These are phyloP conservation scores for Manis pentadactyla DNA, from an alignment of 2,797 vertebrate genomes.

Conservation along the genomic window DNA sequence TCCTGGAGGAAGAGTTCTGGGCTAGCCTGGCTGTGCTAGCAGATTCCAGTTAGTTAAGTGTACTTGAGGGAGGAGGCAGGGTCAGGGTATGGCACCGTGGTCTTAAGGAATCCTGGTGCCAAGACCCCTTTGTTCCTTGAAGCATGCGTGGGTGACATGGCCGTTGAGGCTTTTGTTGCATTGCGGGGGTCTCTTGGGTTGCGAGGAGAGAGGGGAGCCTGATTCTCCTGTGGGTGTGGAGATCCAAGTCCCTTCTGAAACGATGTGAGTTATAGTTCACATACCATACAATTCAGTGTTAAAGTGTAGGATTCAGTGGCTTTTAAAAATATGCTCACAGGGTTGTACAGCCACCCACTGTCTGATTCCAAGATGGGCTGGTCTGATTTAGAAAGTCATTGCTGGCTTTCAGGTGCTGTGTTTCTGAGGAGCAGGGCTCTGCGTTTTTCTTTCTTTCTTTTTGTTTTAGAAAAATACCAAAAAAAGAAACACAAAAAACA, in stretches of 20 bases:
- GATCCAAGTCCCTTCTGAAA: background rate
- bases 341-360: background rate
- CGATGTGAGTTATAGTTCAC: background rate
- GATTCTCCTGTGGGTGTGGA: background rate
- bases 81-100: background rate
- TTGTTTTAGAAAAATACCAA: no score
- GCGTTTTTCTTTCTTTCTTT: no score
- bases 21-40: background rate
- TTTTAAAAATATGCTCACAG: background rate
- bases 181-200: background rate
- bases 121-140: background rate
- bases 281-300: background rate
- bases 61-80: background rate
- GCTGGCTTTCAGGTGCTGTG: background rate
- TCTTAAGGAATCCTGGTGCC: background rate
- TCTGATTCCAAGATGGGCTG: background rate
- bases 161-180: background rate
- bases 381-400: background rate
- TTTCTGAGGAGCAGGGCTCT: background rate
- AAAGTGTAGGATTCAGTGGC: background rate
- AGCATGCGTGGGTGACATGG: background rate
- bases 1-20: background rate
- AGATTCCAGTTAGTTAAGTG: background rate
- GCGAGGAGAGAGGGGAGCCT: background rate
- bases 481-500: no score